Conservation (phyloP, 2,888 invertebrate species). For the Chironomus riparius region DNA sequence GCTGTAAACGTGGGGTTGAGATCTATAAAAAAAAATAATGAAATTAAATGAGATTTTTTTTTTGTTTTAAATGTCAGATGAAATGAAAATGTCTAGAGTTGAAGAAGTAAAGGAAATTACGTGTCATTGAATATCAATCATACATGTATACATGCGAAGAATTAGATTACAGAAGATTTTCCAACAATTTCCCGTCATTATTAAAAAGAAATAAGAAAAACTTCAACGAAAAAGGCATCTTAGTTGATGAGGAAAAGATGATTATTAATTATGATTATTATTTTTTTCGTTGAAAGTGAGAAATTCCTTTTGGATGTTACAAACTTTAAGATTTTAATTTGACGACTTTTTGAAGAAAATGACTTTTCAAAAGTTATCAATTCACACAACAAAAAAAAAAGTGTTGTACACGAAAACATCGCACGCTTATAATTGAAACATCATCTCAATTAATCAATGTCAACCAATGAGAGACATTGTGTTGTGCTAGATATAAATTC, state of each 20-base stretch:
- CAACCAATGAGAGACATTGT: background rate
- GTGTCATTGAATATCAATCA: constrained; percentile 8
- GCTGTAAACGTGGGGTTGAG: background rate
- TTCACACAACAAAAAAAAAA: background rate
- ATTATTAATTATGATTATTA: background rate
- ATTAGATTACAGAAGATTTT: background rate
- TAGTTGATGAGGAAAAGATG: background rate
- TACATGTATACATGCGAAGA: background rate
- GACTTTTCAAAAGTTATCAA: background rate
- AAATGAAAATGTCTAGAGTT: background rate
- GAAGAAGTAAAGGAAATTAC: background rate
- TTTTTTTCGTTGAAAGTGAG: background rate
- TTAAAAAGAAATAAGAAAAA: background rate
- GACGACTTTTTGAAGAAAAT: background rate
- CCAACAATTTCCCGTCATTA: background rate
- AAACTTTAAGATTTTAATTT: background rate
- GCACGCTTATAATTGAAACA: constrained; percentile 6
- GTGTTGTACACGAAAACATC: background rate
- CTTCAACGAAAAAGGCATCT: too few species aligned
- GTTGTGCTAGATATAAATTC: background rate
- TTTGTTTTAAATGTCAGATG: background rate
- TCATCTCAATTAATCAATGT: constrained; percentile 2
- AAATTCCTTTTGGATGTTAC: background rate
- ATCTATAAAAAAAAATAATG: background rate
- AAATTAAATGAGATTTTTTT: too few species aligned